Conservation (phyloP, 1,140 invertebrate species). For the Periplaneta americana region DNA sequence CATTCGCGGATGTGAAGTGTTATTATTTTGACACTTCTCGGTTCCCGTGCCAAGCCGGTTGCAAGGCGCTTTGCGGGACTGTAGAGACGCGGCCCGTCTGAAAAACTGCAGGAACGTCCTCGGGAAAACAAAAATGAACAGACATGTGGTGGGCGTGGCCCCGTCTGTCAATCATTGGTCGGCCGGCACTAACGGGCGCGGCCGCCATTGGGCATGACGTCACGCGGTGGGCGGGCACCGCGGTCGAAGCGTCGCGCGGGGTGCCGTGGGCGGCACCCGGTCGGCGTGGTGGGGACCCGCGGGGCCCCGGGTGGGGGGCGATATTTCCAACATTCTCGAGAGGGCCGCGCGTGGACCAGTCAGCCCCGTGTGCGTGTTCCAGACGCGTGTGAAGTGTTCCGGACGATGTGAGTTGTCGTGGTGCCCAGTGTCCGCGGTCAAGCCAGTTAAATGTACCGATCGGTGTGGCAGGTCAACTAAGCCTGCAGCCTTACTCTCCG, state of each 20-base stretch:
- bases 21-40: no score
- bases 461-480: background rate
- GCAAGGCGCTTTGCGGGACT: background rate
- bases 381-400: no score
- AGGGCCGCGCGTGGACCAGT: background rate
- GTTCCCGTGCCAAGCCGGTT: no score
- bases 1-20: no score
- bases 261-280: background rate
- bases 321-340: background rate
- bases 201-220: background rate
- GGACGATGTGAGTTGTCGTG: no score
- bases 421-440: no score
- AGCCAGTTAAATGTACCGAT: background rate
- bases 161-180: background rate
- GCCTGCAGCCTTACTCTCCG: background rate
- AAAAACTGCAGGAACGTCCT: background rate
- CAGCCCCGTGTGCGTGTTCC: no score
- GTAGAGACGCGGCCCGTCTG: background rate
- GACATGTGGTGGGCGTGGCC: background rate
- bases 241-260: background rate
- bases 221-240: background rate
- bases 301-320: background rate
- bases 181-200: background rate
- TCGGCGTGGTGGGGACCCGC: background rate
- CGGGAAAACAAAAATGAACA: background rate